A percentile compares a stretch with the other conserved stretches of the same genome.
Evolutionary conservation across 2,113 vertebrate species (phyloP).

Genomic region (Aix galericulata): DNA sequence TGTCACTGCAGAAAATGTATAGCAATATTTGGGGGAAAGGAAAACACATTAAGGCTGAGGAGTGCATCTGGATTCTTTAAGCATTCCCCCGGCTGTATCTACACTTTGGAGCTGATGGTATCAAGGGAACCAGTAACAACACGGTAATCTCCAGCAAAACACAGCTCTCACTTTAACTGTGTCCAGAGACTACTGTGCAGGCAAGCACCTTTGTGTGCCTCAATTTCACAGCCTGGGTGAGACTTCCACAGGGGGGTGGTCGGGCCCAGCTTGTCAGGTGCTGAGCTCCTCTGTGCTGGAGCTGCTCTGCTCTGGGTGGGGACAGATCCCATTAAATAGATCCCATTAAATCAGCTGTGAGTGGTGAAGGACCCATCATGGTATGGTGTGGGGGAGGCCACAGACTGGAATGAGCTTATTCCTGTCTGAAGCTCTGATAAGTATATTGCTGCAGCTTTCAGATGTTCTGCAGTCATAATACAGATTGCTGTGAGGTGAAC

Average conservation of each 20-base stretch:
- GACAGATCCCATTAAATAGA: neutral
- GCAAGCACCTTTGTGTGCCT: neutral
- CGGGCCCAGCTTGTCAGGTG: neutral
- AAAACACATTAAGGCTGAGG: neutral
- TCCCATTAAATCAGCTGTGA: neutral
- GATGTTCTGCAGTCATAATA: rapidly evolving
- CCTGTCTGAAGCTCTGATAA: neutral
- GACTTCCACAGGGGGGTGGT: neutral
- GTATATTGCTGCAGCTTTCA: neutral
- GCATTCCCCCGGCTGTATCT: neutral
- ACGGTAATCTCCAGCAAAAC: conserved; percentile 31
- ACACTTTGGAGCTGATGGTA: neutral
- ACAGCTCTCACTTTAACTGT: neutral
- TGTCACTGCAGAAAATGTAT: neutral
- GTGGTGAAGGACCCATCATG: neutral
- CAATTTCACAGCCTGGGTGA: rapidly evolving
- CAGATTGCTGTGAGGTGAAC: neutral
- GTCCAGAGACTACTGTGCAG: neutral
- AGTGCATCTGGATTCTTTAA: neutral
- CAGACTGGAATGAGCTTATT: no score
- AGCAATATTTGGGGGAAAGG: neutral
- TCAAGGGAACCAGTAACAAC: neutral
- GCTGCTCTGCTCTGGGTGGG: neutral
- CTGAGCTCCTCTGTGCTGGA: neutral
- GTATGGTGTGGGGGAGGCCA: no score